A percentile compares a stretch with the other conserved stretches of the same genome.
Conservation (phyloP, 1,140 invertebrate species). For the Tetranychus urticae region DNA sequence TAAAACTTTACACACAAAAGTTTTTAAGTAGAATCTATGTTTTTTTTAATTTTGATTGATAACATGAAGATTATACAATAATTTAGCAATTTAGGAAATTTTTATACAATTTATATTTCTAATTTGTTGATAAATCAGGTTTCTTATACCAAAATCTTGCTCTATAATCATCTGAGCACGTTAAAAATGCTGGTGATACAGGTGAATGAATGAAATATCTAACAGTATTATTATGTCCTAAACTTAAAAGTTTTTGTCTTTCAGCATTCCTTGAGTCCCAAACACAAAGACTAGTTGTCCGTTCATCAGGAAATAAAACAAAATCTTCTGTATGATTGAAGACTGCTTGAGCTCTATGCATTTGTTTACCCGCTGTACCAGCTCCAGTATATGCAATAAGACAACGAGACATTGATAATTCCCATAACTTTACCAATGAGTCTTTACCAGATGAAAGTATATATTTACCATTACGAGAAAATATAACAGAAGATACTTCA, state of each 20-base stretch:
- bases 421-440: constrained; percentile 91
- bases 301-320: constrained; percentile 92
- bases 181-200: constrained; percentile 77
- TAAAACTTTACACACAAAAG: too few species aligned
- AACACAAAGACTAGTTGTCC: constrained; percentile 87
- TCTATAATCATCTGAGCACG: constrained; percentile 89
- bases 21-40: too few species aligned
- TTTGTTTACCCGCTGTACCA: constrained; percentile 61
- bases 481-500: constrained; percentile 77
- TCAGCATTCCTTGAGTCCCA: constrained; percentile 95
- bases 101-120: too few species aligned
- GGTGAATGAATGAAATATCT: constrained; percentile 78
- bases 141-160: constrained; percentile 61
- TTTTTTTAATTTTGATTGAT: too few species aligned
- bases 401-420: constrained; percentile 80
- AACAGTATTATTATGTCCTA: constrained; percentile 81
- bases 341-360: constrained; percentile 72
- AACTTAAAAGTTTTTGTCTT: constrained; percentile 62
- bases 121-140: not conserved
- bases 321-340: constrained; percentile 99
- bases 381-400: constrained; percentile 87
- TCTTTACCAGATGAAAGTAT: constrained; percentile 84
- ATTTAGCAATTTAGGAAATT: too few species aligned
- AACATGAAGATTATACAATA: too few species aligned
- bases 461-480: constrained; percentile 93